Evolutionary conservation across 2,797 vertebrate species (phyloP).

Genomic region (Ambastaia sidthimunki): DNA sequence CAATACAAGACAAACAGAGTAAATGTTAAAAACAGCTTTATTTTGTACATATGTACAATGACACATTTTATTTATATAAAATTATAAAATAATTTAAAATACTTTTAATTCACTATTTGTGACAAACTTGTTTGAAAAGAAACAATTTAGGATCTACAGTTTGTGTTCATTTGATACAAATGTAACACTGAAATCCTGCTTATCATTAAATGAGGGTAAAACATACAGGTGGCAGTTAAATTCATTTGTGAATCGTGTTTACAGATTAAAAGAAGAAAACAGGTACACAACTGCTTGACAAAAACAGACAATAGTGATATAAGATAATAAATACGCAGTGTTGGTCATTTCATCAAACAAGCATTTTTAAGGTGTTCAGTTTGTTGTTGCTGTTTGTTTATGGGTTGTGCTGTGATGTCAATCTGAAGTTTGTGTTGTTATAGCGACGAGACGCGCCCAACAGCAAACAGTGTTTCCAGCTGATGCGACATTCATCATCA

Average conservation of each 20-base stretch:
- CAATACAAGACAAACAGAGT: too few relatives aligned
- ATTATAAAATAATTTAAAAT: neutral
- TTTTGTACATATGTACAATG: too few relatives aligned
- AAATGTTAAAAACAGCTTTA: too few relatives aligned
- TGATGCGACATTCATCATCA: too few relatives aligned
- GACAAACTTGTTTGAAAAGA: neutral
- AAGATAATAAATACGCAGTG: neutral
- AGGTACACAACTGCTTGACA: neutral
- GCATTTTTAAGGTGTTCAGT: neutral
- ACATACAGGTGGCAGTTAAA: neutral
- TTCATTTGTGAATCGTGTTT: neutral
- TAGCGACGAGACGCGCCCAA: conserved; percentile 8
- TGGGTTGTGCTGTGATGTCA: neutral
- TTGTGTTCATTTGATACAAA: conserved; percentile 26
- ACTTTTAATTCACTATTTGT: neutral
- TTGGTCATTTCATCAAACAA: neutral
- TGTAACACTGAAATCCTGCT: neutral
- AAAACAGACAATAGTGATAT: neutral
- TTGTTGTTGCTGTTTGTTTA: conserved; percentile 5
- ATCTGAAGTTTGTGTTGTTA: neutral
- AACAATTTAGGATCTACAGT: neutral
- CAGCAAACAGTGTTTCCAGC: neutral
- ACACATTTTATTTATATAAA: too few relatives aligned
- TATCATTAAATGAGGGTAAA: neutral
- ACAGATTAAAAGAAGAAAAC: neutral